Base-by-base conservation (phyloP, 2,113 vertebrate genomes). In the Myodes glareolus region DNA sequence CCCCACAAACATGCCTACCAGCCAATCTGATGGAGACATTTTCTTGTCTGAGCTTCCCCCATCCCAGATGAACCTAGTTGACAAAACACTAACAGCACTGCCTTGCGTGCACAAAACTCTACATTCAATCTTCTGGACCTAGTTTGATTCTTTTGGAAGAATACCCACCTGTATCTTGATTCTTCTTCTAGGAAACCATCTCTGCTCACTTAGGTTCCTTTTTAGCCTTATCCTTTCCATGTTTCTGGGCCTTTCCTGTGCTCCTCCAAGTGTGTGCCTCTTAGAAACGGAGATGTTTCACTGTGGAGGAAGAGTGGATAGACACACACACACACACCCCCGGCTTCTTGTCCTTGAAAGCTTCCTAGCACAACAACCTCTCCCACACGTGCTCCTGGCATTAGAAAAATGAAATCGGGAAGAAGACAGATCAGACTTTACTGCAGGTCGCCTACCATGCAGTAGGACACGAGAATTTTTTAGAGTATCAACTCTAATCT, bases 121-220 rank as follows among this genome's bases (percentile, higher is more conserved):
- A 33, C 12, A 13, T 17, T 61, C 25, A 39, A 1, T 31, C n/a
- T 52, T 39, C n/a, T 72, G 1, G 39, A 50, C 65, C 77, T 33
- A 31, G 16, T 21, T 82, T 70, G 72, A 17, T 65, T 81, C 10
- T 82, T 89, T 84, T 39, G 12, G 42, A 70, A 65, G 67, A 27
- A 63, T 72, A 23, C 25, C 33, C 42, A 63, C 17, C 16, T 29
- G 29, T 80, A 67, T 80, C n/a, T 85, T 85, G 58, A 63, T 7
- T 42, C 42, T 68, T 68, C 36, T 16, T 67, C 29, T 31, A 93
- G 77, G 61, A 94, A 93, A 97, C 23, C 50, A 67, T n/a, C 50
- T 45, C 68, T 67, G 8, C 55, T 95, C 47, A 61, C 27, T 63
- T 82, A 19, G 7, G 0, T 52, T 80, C 65, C 52, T 55, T 88